Evolutionary conservation across 2,888 invertebrate species (phyloP).

Genomic region (Eupithecia insigniata): DNA sequence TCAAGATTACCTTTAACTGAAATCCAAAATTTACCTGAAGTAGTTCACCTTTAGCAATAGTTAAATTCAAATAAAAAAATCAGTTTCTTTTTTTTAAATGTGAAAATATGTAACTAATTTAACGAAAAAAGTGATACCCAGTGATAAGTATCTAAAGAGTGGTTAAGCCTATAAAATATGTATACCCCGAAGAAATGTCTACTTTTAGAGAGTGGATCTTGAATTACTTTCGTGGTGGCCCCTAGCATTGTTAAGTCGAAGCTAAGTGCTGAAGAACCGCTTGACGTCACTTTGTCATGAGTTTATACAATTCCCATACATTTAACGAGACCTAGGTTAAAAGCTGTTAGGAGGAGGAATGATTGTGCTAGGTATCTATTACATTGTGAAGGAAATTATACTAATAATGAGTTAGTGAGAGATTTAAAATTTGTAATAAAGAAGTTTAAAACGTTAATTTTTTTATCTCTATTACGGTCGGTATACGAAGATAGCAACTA

Average conservation of each 20-base stretch:
- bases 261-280: conserved; percentile 33
- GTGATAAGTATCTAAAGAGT: not conserved
- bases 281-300: conserved; percentile 32
- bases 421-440: conserved; percentile 2
- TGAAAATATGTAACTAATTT: too few species aligned
- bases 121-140: not conserved
- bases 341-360: conserved; percentile 73
- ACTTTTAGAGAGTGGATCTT: conserved; percentile 15
- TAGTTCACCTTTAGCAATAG: not conserved
- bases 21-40: not conserved
- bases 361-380: conserved; percentile 76
- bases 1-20: conserved; percentile 28
- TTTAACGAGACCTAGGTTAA: conserved; percentile 47
- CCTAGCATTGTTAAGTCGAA: conserved; percentile 33
- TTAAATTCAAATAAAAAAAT: not conserved
- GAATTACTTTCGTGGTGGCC: conserved; percentile 32
- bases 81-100: too few species aligned
- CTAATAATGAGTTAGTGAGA: conserved; percentile 39
- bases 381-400: conserved; percentile 74
- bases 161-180: not conserved
- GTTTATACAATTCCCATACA: conserved; percentile 34
- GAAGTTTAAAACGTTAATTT: not conserved
- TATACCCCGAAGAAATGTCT: not conserved
- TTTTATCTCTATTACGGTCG: not conserved
- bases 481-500: not conserved